Evolutionary conservation across 2,113 vertebrate species (phyloP).

Genomic region (Catagonus wagneri): DNA sequence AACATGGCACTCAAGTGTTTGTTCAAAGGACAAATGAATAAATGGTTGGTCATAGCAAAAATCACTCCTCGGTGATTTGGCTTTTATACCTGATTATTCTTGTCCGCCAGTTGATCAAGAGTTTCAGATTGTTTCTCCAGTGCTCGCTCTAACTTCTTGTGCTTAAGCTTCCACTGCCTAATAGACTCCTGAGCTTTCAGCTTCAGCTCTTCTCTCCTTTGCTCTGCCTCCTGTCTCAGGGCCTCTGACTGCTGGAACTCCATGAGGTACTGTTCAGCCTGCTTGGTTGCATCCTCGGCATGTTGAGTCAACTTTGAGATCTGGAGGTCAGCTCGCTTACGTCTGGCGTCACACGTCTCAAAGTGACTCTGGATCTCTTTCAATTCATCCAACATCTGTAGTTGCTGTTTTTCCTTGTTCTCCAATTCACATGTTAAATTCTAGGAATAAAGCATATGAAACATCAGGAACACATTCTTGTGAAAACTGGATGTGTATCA

Average conservation of each 20-base stretch:
- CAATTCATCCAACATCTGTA: constrained; percentile 93
- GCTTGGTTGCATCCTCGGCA: constrained; percentile 86
- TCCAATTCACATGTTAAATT: constrained; percentile 91
- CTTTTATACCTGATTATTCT: constrained; percentile 88
- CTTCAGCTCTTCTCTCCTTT: constrained; percentile 93
- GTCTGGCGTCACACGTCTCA: constrained; percentile 87
- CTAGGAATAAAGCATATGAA: constrained; percentile 79
- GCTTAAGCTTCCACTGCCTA: constrained; percentile 94
- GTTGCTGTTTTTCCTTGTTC: constrained; percentile 91
- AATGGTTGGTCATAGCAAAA: background rate
- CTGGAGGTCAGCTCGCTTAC: constrained; percentile 82
- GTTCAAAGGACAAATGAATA: background rate
- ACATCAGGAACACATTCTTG: constrained; percentile 17
- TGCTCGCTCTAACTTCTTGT: constrained; percentile 90
- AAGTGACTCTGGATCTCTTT: constrained; percentile 92
- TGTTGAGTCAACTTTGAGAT: constrained; percentile 86
- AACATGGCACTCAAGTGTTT: background rate
- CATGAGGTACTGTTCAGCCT: constrained; percentile 85
- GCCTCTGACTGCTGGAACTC: constrained; percentile 89
- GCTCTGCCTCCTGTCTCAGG: constrained; percentile 89
- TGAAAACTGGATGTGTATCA: background rate
- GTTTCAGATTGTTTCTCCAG: constrained; percentile 89
- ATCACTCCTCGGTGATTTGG: background rate
- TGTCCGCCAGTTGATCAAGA: constrained; percentile 84
- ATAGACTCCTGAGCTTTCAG: constrained; percentile 93